A percentile compares a stretch with the other conserved stretches of the same genome.
Conservation (phyloP, 2,888 invertebrate genomes). For the Phasia obesa region DNA sequence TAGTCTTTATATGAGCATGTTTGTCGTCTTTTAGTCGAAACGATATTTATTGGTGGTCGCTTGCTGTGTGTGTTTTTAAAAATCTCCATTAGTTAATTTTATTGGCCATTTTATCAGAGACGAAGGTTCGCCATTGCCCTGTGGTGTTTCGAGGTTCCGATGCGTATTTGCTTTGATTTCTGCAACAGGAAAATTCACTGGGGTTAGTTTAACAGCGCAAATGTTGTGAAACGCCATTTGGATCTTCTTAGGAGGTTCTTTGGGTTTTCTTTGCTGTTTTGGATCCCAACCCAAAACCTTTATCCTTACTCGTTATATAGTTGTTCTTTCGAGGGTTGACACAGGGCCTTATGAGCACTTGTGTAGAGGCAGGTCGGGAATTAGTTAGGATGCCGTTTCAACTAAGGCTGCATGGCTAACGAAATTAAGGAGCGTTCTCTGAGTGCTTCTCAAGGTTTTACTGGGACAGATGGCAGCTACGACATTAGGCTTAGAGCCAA, state of each 20-base stretch:
- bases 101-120: too few relatives aligned
- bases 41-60: too few relatives aligned
- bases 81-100: too few relatives aligned
- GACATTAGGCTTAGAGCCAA: constrained; percentile 57
- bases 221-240: background rate
- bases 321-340: constrained; percentile 32
- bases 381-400: constrained; percentile 48
- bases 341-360: constrained; percentile 31
- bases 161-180: too few relatives aligned
- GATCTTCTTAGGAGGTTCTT: background rate
- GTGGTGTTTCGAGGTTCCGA: too few relatives aligned
- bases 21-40: too few relatives aligned
- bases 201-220: too few relatives aligned
- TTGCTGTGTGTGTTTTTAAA: too few relatives aligned
- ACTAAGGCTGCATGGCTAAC: constrained; percentile 47
- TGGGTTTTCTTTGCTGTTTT: background rate
- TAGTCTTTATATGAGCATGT: too few relatives aligned
- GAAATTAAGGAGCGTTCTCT: constrained; percentile 37
- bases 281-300: constrained; percentile 6
- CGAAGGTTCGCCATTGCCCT: background rate
- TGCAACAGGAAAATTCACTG: background rate
- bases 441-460: too few relatives aligned
- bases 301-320: constrained; percentile 3
- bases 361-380: constrained; percentile 59
- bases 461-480: too few relatives aligned